Percentiles rank a stretch among this genome's conserved stretches.
phyloP scores from a whole-genome alignment of 2,113 vertebrate genomes.

The Setophaga petechia region DNA sequence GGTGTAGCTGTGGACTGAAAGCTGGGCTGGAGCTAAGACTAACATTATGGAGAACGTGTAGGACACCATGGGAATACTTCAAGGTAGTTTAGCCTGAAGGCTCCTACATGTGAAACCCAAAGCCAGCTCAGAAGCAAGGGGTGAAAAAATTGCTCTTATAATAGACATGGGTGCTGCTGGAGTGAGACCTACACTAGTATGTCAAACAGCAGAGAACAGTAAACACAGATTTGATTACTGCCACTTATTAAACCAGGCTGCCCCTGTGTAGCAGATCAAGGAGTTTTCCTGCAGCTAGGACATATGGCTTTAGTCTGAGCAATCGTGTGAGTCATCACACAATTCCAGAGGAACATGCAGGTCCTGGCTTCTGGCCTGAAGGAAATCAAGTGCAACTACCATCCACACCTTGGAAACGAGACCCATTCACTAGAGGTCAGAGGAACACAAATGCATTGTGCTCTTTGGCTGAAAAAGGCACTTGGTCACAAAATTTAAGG shows the following conservation, averaged over 20 bases:
- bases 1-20: not conserved
- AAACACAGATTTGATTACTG: not conserved
- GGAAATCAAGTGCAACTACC: not conserved
- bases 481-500: not conserved
- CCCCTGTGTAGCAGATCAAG: not conserved
- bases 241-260: not conserved
- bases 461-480: not conserved
- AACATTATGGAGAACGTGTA: not conserved
- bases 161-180: not conserved
- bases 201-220: not conserved
- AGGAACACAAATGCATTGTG: not conserved
- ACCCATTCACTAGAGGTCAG: not conserved
- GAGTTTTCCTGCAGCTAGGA: not conserved
- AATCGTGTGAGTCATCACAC: not conserved
- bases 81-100: not conserved
- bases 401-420: not conserved
- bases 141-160: not conserved
- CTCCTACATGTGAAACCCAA: not conserved
- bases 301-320: conserved; percentile 30
- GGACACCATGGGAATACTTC: not conserved
- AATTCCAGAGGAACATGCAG: not conserved
- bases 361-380: not conserved
- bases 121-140: not conserved
- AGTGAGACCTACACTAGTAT: not conserved
- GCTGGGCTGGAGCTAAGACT: not conserved